Base-by-base conservation (phyloP, 1,140 invertebrate genomes). In the Zaprionus inermis region DNA sequence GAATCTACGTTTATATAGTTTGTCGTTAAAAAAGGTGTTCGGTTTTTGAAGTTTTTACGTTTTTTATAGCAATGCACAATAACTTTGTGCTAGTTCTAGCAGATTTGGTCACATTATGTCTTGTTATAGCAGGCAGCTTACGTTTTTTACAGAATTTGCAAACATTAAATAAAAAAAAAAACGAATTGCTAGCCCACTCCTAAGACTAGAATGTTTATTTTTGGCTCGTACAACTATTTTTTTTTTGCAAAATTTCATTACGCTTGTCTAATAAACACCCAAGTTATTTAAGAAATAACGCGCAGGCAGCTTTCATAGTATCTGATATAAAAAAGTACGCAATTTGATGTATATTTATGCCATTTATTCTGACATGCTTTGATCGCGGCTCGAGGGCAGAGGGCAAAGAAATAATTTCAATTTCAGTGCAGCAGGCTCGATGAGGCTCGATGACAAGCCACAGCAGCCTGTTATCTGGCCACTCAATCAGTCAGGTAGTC, bases 321-420 rank as follows among this genome's bases (percentile, higher is more conserved):
- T n/a, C n/a, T n/a, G n/a, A n/a, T n/a, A n/a, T n/a, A n/a, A n/a
- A n/a, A n/a, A n/a, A n/a, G n/a, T n/a, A n/a, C n/a, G n/a, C n/a
- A n/a, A n/a, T n/a, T n/a, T n/a, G n/a, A n/a, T n/a, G 24, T 28
- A 28, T 28, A 28, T 28, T 2, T 28, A 28, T 28, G 1, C 24
- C 24, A 51, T 57, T 65, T n/a, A n/a, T 57, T 52, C 28, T 49
- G 7, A 14, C 51, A 12, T 24, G 51, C 51, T 54, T 51, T 49
- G 49, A 22, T 63, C 12, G 12, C 28, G 20, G 36, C 5, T 24
- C 22, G 49, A 6, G 55, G 44, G 61, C 52, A 51, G 57, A 72
- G 61, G 61, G 61, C 60, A n/a, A 65, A 65, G 51, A 65, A 57
- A 20, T 12, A 34, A 66, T 72, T 72, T 72, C 34, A 51, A 70